Evolutionary conservation across 2,797 vertebrate genomes (phyloP).

Genomic region (Lerista edwardsae): DNA sequence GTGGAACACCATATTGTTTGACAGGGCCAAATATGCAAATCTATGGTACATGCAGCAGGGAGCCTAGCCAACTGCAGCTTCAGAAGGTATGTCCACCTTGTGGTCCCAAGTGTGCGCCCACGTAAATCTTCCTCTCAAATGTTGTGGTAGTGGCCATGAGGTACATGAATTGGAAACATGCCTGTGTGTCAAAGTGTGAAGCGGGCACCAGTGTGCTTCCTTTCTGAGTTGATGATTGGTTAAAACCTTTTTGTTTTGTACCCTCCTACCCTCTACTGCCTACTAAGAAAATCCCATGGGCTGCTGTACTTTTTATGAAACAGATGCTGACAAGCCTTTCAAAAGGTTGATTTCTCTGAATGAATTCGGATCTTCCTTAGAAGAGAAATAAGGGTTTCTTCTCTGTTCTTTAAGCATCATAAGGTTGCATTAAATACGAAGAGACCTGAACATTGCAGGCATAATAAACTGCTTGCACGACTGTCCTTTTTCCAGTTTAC

Average conservation of each 20-base stretch:
- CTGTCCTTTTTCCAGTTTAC: slow-evolving; percentile 71
- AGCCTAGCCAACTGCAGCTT: background rate
- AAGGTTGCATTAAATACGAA: slow-evolving; percentile 64
- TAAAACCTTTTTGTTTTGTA: background rate
- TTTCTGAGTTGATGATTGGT: slow-evolving; percentile 21
- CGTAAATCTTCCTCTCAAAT: background rate
- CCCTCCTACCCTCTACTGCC: slow-evolving; percentile 56
- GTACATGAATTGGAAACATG: background rate
- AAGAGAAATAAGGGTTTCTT: slow-evolving; percentile 62
- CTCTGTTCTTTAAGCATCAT: slow-evolving; percentile 40
- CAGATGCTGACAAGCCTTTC: slow-evolving; percentile 47
- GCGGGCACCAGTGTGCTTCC: slow-evolving; percentile 53
- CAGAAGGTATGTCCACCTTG: background rate
- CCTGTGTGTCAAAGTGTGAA: background rate
- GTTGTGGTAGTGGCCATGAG: background rate
- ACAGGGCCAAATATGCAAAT: slow-evolving; percentile 21
- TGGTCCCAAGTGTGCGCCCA: background rate
- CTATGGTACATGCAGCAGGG: background rate
- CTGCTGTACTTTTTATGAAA: slow-evolving; percentile 50
- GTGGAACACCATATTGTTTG: background rate
- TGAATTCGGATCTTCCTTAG: slow-evolving; percentile 65
- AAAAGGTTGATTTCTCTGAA: slow-evolving; percentile 56
- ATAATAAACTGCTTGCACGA: slow-evolving; percentile 62
- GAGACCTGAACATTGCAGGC: slow-evolving; percentile 65
- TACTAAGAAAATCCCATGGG: slow-evolving; percentile 53